phyloP scores from a whole-genome alignment of 92 coral and sea anemone genomes.

The Hydrozoanthus gracilis region DNA sequence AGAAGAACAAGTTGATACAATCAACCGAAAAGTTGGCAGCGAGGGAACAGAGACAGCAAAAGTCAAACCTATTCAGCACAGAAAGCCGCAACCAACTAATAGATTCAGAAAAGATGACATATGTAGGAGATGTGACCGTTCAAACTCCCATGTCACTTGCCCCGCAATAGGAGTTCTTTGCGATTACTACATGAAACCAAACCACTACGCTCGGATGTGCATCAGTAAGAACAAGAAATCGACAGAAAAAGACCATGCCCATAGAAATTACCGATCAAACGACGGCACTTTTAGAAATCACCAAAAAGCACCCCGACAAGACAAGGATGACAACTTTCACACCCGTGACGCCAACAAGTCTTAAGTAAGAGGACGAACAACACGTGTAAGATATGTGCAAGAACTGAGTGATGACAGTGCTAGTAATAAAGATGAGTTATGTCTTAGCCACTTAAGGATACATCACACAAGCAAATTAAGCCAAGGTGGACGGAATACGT shows the following conservation, averaged over 20 bases:
- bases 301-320: conserved; percentile 2
- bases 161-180: not conserved
- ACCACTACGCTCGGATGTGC: not conserved
- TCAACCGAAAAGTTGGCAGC: conserved; percentile 1
- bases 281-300: not conserved
- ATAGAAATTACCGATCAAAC: not conserved
- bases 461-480: conserved; percentile 15
- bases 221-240: not conserved
- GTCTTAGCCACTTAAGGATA: not conserved
- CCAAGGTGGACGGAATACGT: not conserved
- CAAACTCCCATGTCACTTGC: not conserved
- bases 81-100: not conserved
- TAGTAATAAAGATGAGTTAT: conserved; percentile 30
- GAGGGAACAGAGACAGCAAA: not conserved
- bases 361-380: not conserved
- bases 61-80: not conserved
- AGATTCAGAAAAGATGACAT: too few species aligned
- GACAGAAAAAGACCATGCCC: not conserved
- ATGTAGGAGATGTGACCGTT: not conserved
- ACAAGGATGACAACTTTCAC: conserved; percentile 9
- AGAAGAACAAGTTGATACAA: conserved; percentile 55
- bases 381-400: conserved; percentile 21
- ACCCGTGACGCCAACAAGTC: conserved; percentile 22
- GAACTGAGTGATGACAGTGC: conserved; percentile 23
- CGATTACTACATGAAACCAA: not conserved